A percentile compares a stretch with the other conserved stretches of the same genome.
These are phyloP conservation scores for Carduelis carduelis DNA, from an alignment of 2,797 vertebrate genomes.

Conservation along the genomic window DNA sequence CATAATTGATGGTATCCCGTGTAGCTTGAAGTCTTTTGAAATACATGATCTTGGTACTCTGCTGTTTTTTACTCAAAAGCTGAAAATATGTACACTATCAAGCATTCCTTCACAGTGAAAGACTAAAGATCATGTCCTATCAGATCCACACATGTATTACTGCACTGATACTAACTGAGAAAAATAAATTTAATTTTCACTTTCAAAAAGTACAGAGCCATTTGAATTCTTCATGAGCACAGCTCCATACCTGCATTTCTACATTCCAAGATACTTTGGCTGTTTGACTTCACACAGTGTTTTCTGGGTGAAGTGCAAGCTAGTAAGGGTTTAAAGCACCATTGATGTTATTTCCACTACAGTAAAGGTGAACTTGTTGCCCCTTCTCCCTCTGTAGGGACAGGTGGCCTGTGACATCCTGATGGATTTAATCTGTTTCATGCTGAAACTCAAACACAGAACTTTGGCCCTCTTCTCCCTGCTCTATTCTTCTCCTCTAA, in stretches of 20 bases:
- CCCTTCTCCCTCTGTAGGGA: rapidly evolving
- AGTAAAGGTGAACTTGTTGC: neutral
- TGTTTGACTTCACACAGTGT: neutral
- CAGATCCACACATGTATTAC: neutral
- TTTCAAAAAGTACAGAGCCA: neutral
- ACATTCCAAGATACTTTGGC: neutral
- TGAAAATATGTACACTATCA: neutral
- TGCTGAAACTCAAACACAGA: neutral
- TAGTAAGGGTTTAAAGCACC: neutral
- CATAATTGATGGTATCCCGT: neutral
- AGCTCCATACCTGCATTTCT: neutral
- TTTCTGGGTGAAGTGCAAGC: neutral
- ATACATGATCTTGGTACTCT: neutral
- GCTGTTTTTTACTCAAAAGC: neutral
- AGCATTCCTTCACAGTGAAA: neutral
- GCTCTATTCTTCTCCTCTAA: neutral
- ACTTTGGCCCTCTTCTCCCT: neutral
- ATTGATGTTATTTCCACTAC: neutral
- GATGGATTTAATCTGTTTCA: neutral
- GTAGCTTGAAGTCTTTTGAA: neutral
- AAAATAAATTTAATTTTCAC: neutral
- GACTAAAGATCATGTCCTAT: neutral
- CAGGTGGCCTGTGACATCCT: neutral
- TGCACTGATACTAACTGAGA: neutral
- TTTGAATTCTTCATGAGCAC: neutral